These are phyloP conservation scores for Platyrinchus mystaceus DNA, from an alignment of 2,797 vertebrate genomes.

Conservation along the genomic window DNA sequence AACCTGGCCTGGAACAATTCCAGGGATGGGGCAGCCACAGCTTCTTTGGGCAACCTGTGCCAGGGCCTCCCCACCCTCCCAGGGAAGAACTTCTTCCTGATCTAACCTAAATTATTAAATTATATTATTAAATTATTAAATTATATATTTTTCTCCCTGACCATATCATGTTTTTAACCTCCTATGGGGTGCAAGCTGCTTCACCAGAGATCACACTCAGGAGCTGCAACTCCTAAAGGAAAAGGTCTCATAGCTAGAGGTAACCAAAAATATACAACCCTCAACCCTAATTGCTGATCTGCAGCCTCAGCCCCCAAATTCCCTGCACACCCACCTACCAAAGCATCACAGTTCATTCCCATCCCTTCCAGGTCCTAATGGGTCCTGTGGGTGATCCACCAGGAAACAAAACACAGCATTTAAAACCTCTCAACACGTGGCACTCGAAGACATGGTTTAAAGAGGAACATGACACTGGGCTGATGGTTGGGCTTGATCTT, in stretches of 20 bases:
- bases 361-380: background rate
- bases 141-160: background rate
- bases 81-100: background rate
- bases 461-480: fast-evolving
- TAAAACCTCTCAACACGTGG: background rate
- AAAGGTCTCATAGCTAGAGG: background rate
- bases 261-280: background rate
- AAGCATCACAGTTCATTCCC: background rate
- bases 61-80: background rate
- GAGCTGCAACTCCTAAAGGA: background rate
- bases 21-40: background rate
- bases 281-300: background rate
- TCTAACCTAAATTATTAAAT: background rate
- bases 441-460: background rate
- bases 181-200: background rate
- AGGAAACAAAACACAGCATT: background rate
- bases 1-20: background rate
- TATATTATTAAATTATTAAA: background rate
- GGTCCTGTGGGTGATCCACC: background rate
- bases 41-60: background rate
- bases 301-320: background rate
- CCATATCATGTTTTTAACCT: background rate
- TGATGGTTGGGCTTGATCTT: background rate
- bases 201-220: background rate
- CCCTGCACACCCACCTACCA: fast-evolving